Evolutionary conservation across 2,888 invertebrate species (phyloP).

Genomic region (Unio pictorum): DNA sequence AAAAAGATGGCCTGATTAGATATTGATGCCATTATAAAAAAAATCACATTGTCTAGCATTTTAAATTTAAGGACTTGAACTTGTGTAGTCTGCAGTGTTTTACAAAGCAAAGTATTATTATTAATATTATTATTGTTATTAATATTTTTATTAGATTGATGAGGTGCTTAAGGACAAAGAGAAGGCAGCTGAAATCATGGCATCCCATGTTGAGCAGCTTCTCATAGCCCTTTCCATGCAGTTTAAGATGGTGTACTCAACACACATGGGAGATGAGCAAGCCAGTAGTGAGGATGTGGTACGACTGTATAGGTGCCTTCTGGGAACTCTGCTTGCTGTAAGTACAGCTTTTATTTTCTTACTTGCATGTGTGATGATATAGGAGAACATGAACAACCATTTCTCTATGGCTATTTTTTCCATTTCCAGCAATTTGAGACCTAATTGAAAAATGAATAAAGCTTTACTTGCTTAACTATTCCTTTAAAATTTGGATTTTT

Average conservation of each 20-base stretch:
- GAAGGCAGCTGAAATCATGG: conserved; percentile 68
- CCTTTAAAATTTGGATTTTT: too few relatives aligned
- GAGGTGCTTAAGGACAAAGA: conserved; percentile 76
- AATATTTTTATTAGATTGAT: conserved; percentile 75
- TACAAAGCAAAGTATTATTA: not conserved
- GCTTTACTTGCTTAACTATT: too few relatives aligned
- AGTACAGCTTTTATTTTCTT: conserved; percentile 16
- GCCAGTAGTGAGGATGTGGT: conserved; percentile 72
- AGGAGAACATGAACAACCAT: too few relatives aligned
- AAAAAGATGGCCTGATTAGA: too few relatives aligned
- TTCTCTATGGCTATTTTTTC: too few relatives aligned
- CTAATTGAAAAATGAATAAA: too few relatives aligned
- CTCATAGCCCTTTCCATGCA: conserved; percentile 79
- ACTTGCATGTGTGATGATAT: too few relatives aligned
- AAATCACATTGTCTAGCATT: too few relatives aligned
- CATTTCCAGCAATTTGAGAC: too few relatives aligned
- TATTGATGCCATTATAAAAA: too few relatives aligned
- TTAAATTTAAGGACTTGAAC: too few relatives aligned
- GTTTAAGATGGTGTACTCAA: conserved; percentile 75
- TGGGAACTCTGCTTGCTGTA: conserved; percentile 69
- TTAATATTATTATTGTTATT: not conserved
- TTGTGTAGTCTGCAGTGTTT: not conserved
- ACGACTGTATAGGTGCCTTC: conserved; percentile 68
- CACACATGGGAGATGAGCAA: conserved; percentile 71
- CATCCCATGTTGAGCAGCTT: conserved; percentile 80